Percentiles rank a stretch among this genome's conserved stretches.
These are phyloP conservation scores for Catostylus mosaicus DNA, from an alignment of 30 jellyfish, hydroid and myxozoan genomes.

Conservation along the genomic window DNA sequence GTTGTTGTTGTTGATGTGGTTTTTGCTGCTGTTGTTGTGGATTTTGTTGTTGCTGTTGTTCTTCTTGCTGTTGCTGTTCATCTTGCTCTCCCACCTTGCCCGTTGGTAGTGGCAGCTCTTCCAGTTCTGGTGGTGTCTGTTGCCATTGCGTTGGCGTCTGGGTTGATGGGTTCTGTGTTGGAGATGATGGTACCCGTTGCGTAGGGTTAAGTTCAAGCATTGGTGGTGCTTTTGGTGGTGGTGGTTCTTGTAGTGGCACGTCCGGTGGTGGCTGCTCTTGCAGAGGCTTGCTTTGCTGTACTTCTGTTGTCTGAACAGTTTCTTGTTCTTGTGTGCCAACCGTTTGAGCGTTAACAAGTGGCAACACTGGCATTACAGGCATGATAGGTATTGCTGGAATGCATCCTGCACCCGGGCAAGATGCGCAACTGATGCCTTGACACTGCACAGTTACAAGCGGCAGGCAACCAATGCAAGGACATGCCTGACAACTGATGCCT, in stretches of 20 bases:
- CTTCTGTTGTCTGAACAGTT: constrained; percentile 4
- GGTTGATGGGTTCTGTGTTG: not conserved
- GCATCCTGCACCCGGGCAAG: constrained; percentile 71
- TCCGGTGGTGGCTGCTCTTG: not conserved
- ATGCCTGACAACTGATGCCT: constrained; percentile 60
- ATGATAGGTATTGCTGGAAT: constrained; percentile 57
- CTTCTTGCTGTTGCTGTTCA: not conserved
- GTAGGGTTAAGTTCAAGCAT: too few species aligned
- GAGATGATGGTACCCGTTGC: not conserved
- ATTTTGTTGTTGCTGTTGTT: constrained; percentile 3
- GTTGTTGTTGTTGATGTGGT: not conserved
- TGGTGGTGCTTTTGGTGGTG: not conserved
- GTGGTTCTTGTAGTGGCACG: constrained; percentile 1
- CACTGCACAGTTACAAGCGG: constrained; percentile 45
- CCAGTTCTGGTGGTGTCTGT: not conserved
- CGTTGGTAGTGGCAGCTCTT: constrained; percentile 13
- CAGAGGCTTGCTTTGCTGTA: constrained; percentile 9
- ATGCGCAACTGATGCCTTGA: constrained; percentile 50
- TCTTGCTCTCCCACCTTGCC: constrained; percentile 2
- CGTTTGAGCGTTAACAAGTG: constrained; percentile 10
- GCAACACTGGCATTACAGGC: constrained; percentile 61
- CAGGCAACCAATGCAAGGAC: constrained; percentile 62
- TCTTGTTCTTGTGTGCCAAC: not conserved
- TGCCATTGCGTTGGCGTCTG: not conserved
- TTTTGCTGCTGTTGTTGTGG: not conserved